Evolutionary conservation across 2,888 invertebrate genomes (phyloP).

Genomic region (Mythimna ferrago): DNA sequence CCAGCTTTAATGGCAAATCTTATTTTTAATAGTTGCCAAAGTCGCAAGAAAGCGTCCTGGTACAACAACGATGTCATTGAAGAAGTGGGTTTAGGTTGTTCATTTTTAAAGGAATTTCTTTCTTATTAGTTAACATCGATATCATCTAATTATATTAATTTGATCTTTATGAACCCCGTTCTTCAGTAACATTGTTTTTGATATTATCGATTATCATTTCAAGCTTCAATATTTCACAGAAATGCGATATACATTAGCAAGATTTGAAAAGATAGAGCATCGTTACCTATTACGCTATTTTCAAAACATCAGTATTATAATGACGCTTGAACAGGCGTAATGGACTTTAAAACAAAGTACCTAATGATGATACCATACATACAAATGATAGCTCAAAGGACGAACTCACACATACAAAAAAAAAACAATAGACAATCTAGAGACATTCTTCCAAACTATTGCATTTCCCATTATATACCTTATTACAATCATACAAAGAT

Average conservation of each 20-base stretch:
- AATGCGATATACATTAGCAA: constrained; percentile 10
- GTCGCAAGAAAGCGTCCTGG: background rate
- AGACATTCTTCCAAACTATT: background rate
- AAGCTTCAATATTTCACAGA: background rate
- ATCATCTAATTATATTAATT: constrained; percentile 36
- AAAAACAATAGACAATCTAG: background rate
- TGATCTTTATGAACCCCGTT: constrained; percentile 18
- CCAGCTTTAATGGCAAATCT: background rate
- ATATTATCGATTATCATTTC: background rate
- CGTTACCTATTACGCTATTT: constrained; percentile 26
- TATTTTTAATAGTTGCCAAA: background rate
- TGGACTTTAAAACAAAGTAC: constrained; percentile 2
- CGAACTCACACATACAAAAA: constrained; percentile 23
- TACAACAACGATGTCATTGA: constrained; percentile 38
- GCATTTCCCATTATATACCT: constrained; percentile 2
- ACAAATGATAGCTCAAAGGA: background rate
- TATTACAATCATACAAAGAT: background rate
- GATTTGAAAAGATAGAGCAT: constrained; percentile 6
- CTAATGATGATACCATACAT: background rate
- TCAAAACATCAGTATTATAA: constrained; percentile 8
- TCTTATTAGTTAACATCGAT: constrained; percentile 40
- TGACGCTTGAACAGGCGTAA: constrained; percentile 27
- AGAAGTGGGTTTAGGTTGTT: constrained; percentile 4
- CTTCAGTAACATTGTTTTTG: constrained; percentile 26
- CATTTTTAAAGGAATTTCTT: constrained; percentile 16